Base-by-base conservation (phyloP, 2,888 invertebrate genomes). In the Callosobruchus maculatus region DNA sequence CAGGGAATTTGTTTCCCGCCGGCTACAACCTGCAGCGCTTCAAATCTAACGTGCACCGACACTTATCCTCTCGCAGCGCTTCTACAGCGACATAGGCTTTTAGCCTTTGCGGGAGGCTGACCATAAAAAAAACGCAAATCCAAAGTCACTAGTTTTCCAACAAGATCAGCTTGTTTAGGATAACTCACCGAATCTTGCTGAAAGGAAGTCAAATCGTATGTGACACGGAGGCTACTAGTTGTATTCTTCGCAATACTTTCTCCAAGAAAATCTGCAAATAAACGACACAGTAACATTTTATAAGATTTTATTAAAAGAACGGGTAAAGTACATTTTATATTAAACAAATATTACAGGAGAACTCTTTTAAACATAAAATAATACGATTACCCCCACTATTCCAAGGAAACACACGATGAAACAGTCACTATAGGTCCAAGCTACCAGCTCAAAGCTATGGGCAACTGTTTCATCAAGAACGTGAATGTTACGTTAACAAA, bases 301-400 rank as follows among this genome's bases (percentile, higher is more conserved):
- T 74, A 71, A 70, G 68, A 74, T 74, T 74, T 74, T 74, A 74
- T 69, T 74, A 21, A 74, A 71, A 74, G 74, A 69, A 71, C 71
- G 71, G 71, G 70, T 70, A 72, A 70, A 72, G 70, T 71, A 72
- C 70, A 74, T 74, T 69, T 74, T 71, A 71, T 74, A 71, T 21
- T 74, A 74, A 71, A 74, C 22, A 68, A 68, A 68, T 68, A 68
- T 68, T 68, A 68, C 68, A 68, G 68, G 22, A 68, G 21, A 49
- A 7, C 49, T 49, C 18, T 49, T 18, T 49, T 18, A 49, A 49
- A 49, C 49, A 49, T 49, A 49, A 49, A 49, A 1, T 18, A 49
- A 49, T 49, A 49, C 13, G 49, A 49, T 49, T 49, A 7, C 13
- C 13, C 49, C 13, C 18, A 49, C 49, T 49, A 49, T 18, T 18